Conservation (phyloP, 2,888 invertebrate genomes). For the Melanargia galathea region DNA sequence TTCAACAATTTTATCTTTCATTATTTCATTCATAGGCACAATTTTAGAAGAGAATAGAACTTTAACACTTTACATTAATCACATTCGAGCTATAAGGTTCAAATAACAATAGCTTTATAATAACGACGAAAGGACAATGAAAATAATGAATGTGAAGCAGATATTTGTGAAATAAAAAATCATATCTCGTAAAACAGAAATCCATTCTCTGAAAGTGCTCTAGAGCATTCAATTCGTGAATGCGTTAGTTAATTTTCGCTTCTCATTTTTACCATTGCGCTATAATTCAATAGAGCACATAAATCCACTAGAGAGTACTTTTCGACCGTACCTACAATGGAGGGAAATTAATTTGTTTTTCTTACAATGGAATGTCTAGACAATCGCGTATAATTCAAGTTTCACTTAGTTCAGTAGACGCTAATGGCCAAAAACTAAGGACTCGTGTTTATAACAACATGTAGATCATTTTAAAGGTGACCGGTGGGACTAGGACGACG, state of each 20-base stretch:
- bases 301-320: slow-evolving; percentile 71
- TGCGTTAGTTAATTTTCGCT: slow-evolving; percentile 62
- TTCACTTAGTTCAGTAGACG: slow-evolving; percentile 74
- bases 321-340: slow-evolving; percentile 69
- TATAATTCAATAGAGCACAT: slow-evolving; percentile 73
- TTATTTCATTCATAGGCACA: too few relatives aligned
- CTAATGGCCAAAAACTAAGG: slow-evolving; percentile 66
- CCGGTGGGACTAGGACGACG: slow-evolving; percentile 31
- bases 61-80: too few relatives aligned
- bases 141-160: slow-evolving; percentile 21
- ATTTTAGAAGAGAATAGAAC: too few relatives aligned
- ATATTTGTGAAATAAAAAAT: slow-evolving; percentile 31
- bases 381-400: slow-evolving; percentile 78
- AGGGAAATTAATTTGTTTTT: slow-evolving; percentile 80
- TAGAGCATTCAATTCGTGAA: slow-evolving; percentile 45
- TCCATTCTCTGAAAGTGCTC: slow-evolving; percentile 41
- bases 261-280: slow-evolving; percentile 58
- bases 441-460: slow-evolving; percentile 56
- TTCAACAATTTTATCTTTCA: too few relatives aligned
- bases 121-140: slow-evolving; percentile 13
- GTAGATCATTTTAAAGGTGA: slow-evolving; percentile 56
- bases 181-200: slow-evolving; percentile 34
- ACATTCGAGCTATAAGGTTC: background rate
- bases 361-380: slow-evolving; percentile 80
- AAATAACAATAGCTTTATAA: slow-evolving; percentile 13